phyloP scores from a whole-genome alignment of 2,888 invertebrate species.

The Rhyacophila evoluta region DNA sequence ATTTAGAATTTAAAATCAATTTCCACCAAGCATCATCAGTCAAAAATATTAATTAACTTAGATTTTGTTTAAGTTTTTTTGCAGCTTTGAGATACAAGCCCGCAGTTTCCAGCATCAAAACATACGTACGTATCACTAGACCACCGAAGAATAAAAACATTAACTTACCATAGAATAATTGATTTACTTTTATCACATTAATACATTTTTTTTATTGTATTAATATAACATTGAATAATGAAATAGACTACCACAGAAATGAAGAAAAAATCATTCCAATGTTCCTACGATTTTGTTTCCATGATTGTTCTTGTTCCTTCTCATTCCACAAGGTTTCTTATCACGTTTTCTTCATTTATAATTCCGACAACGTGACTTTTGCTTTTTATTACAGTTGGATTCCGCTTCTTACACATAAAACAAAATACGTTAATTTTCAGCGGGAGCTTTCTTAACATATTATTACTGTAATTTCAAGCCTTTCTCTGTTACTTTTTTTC shows the following conservation, averaged over 20 bases:
- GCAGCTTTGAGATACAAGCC: too few species aligned
- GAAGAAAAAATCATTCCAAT: not conserved
- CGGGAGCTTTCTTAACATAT: not conserved
- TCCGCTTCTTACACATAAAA: slow-evolving; percentile 3
- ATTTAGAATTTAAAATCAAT: too few species aligned
- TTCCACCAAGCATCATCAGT: too few species aligned
- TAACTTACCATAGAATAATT: too few species aligned
- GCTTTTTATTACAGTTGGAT: slow-evolving; percentile 32
- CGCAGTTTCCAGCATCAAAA: too few species aligned
- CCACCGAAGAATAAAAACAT: too few species aligned
- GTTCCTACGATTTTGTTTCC: slow-evolving; percentile 5
- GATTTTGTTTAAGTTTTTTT: too few species aligned
- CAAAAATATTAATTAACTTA: too few species aligned
- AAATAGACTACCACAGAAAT: not conserved
- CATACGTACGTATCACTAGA: too few species aligned
- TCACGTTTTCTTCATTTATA: slow-evolving; percentile 40
- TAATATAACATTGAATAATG: too few species aligned
- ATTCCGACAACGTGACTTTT: slow-evolving; percentile 41
- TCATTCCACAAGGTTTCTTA: slow-evolving; percentile 27
- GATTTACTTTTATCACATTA: too few species aligned
- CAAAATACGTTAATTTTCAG: slow-evolving; percentile 16
- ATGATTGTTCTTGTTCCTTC: slow-evolving; percentile 2
- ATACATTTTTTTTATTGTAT: too few species aligned
- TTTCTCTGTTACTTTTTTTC: not conserved
- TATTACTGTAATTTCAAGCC: not conserved